phyloP scores from a whole-genome alignment of 2,888 invertebrate genomes.

The Lepidochrysops patricia region DNA sequence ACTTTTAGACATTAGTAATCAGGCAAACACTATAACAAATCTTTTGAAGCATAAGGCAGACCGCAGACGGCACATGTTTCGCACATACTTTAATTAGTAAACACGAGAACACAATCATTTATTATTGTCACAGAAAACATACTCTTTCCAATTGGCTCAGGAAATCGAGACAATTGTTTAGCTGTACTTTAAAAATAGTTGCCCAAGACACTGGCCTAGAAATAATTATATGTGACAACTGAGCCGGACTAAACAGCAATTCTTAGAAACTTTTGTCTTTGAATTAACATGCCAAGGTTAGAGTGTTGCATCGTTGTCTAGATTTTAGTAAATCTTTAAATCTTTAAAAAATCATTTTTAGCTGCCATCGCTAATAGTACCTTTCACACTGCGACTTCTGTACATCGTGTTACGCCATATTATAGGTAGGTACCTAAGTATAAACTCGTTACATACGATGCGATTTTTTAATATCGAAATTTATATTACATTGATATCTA shows the following conservation, averaged over 20 bases:
- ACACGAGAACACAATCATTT: slow-evolving; percentile 35
- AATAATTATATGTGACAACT: slow-evolving; percentile 24
- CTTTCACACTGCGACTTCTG: too few relatives aligned
- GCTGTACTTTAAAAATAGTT: slow-evolving; percentile 47
- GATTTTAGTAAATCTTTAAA: background rate
- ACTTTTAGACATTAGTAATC: too few relatives aligned
- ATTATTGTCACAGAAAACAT: slow-evolving; percentile 45
- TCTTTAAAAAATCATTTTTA: too few relatives aligned
- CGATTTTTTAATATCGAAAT: too few relatives aligned
- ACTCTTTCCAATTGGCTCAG: slow-evolving; percentile 58
- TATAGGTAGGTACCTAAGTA: too few relatives aligned
- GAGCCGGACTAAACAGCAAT: background rate
- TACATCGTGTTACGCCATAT: too few relatives aligned
- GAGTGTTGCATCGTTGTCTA: background rate
- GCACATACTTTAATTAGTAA: background rate
- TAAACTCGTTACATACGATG: too few relatives aligned
- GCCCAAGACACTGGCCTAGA: slow-evolving; percentile 43
- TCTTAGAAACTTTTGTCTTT: slow-evolving; percentile 5
- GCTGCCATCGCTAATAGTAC: too few relatives aligned
- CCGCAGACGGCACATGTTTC: background rate
- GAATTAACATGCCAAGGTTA: slow-evolving; percentile 5
- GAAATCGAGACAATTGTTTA: slow-evolving; percentile 48
- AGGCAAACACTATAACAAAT: too few relatives aligned
- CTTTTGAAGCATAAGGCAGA: background rate
- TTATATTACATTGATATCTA: too few relatives aligned